Evolutionary conservation across 2,113 vertebrate genomes (phyloP).

Genomic region (Solenodon paradoxus): DNA sequence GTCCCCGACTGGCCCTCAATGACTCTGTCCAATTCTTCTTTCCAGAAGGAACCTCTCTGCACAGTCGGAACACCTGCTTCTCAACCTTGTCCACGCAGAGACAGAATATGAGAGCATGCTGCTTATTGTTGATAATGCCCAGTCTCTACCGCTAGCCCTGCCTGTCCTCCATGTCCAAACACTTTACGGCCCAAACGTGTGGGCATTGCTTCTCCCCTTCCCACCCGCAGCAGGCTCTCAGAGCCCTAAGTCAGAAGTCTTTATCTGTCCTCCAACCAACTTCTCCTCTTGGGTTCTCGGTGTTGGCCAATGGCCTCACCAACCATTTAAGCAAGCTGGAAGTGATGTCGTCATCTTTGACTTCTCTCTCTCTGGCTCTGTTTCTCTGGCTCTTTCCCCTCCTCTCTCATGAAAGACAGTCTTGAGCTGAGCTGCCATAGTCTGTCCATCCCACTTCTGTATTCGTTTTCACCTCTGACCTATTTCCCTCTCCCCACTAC

Average conservation of each 20-base stretch:
- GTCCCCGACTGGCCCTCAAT: too few species aligned
- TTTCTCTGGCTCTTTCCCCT: neutral
- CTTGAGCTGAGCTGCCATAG: fast-evolving
- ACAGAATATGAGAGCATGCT: too few species aligned
- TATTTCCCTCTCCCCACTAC: neutral
- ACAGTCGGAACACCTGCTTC: neutral
- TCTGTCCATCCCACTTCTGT: too few species aligned
- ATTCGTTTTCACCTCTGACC: neutral
- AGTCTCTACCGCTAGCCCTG: neutral
- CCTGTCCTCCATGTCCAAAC: neutral
- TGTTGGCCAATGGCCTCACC: neutral
- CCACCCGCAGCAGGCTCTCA: neutral
- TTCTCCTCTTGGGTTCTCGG: neutral
- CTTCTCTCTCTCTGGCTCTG: neutral
- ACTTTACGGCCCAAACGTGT: too few species aligned
- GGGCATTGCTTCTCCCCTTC: neutral
- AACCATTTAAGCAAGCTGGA: neutral
- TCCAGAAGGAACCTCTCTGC: neutral
- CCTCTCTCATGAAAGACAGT: neutral
- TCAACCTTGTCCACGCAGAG: neutral
- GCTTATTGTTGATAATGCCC: neutral
- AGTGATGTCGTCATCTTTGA: neutral
- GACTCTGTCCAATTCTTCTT: neutral
- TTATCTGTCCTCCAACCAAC: neutral
- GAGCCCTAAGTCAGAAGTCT: neutral